Evolutionary conservation across 1,140 invertebrate species (phyloP), one percentile per base, ranked within the genome.

Genomic region (Atta cephalotes): DNA sequence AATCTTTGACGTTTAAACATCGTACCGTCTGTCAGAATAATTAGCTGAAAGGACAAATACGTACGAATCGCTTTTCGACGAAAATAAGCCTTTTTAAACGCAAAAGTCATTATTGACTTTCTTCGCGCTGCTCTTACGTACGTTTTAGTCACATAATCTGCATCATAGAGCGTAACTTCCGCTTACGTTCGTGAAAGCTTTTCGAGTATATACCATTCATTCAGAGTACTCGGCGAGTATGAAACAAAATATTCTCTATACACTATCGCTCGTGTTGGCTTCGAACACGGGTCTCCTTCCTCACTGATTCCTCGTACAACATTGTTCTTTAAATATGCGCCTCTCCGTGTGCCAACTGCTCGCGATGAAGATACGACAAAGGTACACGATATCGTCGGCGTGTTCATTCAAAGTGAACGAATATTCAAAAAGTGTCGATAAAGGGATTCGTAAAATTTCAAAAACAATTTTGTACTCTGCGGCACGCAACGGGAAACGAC

Each of bases 391-490:
- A 14, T 76, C 85, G 62, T 76, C 3, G 45, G 31, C 28, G 72
- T 56, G 70, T 60, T 68, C 25, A 21, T 56, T 56, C 45, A n/a
- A 82, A 39, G 65, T 65, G 39, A 70, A 63, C 21, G 63, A 65
- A 65, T n/a, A 63, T 76, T 76, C 51, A 45, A 85, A 70, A 53
- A 66, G 7, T 72, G 35, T 77, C 70, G 63, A 86, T 89, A 90
- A 90, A 90, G 31, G 31, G 78, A 87, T 92, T 88, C 85, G 58
- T 92, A 90, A 92, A 81, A 71, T 88, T 77, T 85, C 28, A 82
- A 86, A 94, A 93, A 92, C 71, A 93, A 92, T 93, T 93, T 93
- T 93, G 93, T 94, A 94, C 93, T 94, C 81, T 92, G 90, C 62
- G 86, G 88, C 86, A 90, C 90, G 90, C 87, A 89, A 84, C 85